Evolutionary conservation across 2,797 vertebrate genomes (phyloP), one percentile per base, ranked within the genome.

Genomic region (Babyrousa celebensis): DNA sequence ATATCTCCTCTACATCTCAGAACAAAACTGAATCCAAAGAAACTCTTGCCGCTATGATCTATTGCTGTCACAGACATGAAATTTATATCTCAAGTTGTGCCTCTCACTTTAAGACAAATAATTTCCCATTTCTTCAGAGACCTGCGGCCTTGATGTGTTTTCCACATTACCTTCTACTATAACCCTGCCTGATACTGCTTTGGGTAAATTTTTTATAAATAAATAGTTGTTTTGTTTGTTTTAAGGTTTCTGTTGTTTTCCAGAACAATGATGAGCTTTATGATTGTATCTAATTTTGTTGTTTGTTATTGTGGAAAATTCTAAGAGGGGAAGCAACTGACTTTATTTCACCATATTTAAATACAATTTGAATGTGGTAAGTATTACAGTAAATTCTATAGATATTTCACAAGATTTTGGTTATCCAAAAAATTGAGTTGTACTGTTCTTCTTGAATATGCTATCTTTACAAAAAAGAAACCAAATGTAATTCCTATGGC

Each of bases 331-430:
- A 72, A 67, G 15, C 7, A 70, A 21, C 62, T 70, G n/a, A 23
- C 25, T 78, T 63, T 78, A 80, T 70, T 78, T 63, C 25, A 85
- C 27, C 6, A 14, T 70, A 60, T 70, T 83, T 77, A 83, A 77
- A 77, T 68, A 56, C 71, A 17, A 85, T 48, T 79, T 29, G 27
- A 88, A 43, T 78, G 27, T 20, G 18, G 65, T 48, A 71, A 60
- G 58, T 79, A 7, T 65, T 63, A 54, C 56, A 85, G 7, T 36
- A 72, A 89, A 93, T 29, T 63, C 25, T 88, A 23, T 48, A n/a
- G 32, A 21, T 84, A 92, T 32, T 88, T 17, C 9, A 48, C 25
- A 78, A 85, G 43, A 90, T 93, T 79, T 85, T 80, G 15, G 18
- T 74, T 52, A 60, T 40, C 4, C 12, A 40, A 62, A 25, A 6